Evolutionary conservation across 2,797 vertebrate species (phyloP).

Genomic region (Rhodeus uyekii): DNA sequence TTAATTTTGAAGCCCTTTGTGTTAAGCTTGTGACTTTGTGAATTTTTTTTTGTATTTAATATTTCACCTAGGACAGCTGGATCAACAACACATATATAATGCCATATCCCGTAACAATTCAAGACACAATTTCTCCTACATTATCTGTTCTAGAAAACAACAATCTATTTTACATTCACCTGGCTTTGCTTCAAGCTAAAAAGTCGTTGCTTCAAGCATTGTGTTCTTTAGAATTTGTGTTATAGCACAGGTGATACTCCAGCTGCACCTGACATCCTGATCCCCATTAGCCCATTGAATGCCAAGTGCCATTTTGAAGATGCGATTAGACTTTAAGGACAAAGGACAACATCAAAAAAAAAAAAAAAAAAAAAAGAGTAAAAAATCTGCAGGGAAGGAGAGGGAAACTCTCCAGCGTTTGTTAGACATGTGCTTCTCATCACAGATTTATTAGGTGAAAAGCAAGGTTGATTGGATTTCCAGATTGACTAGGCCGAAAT

Average conservation of each 20-base stretch:
- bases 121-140: neutral
- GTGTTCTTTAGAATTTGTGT: constrained; percentile 14
- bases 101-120: neutral
- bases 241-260: constrained; percentile 15
- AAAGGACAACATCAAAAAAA: too few relatives aligned
- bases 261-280: constrained; percentile 26
- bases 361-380: neutral
- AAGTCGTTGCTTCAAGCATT: constrained; percentile 11
- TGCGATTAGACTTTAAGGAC: constrained; percentile 21
- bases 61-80: neutral
- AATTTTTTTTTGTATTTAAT: neutral
- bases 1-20: neutral
- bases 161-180: constrained; percentile 3
- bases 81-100: neutral
- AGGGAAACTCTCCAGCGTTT: constrained; percentile 12
- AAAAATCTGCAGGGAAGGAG: neutral
- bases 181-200: constrained; percentile 15
- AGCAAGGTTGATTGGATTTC: constrained; percentile 56
- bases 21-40: neutral
- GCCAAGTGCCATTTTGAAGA: constrained; percentile 22
- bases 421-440: constrained; percentile 35
- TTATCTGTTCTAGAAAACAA: constrained; percentile 14
- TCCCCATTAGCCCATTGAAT: constrained; percentile 40
- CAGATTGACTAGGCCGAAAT: constrained; percentile 52
- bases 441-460: constrained; percentile 53